These are phyloP conservation scores for Formicarius rufipectus DNA, from an alignment of 2,113 vertebrate species.

Conservation along the genomic window DNA sequence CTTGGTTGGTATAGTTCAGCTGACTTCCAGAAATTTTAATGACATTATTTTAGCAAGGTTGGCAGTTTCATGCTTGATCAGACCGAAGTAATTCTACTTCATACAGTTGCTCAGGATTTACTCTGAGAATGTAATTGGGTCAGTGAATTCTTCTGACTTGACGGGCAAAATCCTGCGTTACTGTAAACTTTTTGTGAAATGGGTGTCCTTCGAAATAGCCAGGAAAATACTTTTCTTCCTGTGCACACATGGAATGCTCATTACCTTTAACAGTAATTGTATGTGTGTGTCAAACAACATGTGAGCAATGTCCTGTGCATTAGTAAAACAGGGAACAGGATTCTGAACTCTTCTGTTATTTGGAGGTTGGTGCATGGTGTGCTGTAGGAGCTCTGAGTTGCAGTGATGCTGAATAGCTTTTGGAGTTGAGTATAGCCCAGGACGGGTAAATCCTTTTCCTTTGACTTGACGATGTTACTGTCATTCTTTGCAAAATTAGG, in stretches of 20 bases:
- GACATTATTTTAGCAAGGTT: neutral
- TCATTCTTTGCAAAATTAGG: neutral
- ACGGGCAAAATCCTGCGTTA: neutral
- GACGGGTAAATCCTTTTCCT: neutral
- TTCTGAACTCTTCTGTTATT: neutral
- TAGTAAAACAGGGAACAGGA: neutral
- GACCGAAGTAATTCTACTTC: neutral
- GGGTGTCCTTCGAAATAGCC: neutral
- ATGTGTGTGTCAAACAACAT: fast-evolving
- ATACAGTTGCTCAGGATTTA: neutral
- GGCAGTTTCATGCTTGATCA: neutral
- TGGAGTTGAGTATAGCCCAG: neutral
- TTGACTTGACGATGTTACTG: neutral
- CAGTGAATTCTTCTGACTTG: neutral
- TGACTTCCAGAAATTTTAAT: neutral
- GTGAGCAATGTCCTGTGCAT: neutral
- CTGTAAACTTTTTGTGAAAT: neutral
- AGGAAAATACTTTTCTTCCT: neutral
- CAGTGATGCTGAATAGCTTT: neutral
- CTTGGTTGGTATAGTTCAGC: neutral
- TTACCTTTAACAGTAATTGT: neutral
- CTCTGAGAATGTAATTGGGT: neutral
- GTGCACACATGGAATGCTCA: fast-evolving
- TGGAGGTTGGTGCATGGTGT: neutral
- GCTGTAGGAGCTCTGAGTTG: neutral